Evolutionary conservation across 2,888 invertebrate species (phyloP), one percentile per base, ranked within the genome.

Genomic region (Spodoptera exigua): DNA sequence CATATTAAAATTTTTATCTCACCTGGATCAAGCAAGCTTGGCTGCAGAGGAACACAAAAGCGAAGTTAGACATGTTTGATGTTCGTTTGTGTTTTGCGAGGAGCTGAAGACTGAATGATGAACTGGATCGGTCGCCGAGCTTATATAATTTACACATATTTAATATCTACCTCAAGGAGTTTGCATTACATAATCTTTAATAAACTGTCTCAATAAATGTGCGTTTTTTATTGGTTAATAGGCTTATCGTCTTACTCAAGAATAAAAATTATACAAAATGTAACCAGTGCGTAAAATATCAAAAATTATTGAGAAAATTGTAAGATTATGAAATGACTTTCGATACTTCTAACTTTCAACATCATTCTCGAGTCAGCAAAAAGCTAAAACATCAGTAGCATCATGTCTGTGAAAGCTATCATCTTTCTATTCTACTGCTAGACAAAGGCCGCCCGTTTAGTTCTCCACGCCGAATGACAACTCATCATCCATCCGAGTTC

Each of bases 1-100:
- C n/a, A n/a, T n/a, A n/a, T n/a, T n/a, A n/a, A n/a, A 7, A 13
- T 13, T 14, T 4, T 45, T 40, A n/a, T 13, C 54, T 62, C 62
- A 83, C 83, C 70, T 83, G 80, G 49, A 81, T 53, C 56, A 82
- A 70, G 69, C 77, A 79, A 65, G 78, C 79, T 60, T 81, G 81
- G 52, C 73, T 53, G 72, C 78, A 81, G 56, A 83, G 49, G 14
- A 80, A 45, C 11, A 84, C 39, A 43, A 82, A 52, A 40, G 75
- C 63, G 54, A 79, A 78, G 55, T 76, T 61, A 54, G 74, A 27
- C 27, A 27, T 41, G 18, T 41, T 16, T 16, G 40, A 51, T 27
- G 27, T 27, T 27, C 11, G 63, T n/a, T n/a, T n/a, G n/a, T n/a
- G n/a, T n/a, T n/a, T n/a, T n/a, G 58, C 39, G 14, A 49, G 41